A percentile compares a stretch with the other conserved stretches of the same genome.
These are phyloP conservation scores for Lycaena phlaeas DNA, from an alignment of 2,888 invertebrate species.

Conservation along the genomic window DNA sequence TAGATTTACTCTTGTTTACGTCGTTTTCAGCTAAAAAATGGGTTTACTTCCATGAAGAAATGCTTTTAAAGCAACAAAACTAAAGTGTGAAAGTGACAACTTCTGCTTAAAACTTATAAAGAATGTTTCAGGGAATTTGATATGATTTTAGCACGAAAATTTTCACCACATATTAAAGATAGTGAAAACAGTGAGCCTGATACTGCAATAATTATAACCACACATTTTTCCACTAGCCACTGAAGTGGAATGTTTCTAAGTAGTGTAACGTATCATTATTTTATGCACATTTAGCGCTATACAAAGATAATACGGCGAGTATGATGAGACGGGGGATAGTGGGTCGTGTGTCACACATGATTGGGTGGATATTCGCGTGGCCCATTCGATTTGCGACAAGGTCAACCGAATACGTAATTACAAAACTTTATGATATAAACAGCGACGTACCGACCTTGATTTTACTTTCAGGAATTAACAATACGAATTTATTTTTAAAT, in stretches of 20 bases:
- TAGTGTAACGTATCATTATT: neutral
- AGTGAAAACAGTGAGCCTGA: no score
- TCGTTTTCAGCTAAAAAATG: no score
- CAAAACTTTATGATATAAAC: slow-evolving; percentile 40
- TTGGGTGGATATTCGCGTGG: slow-evolving; percentile 15
- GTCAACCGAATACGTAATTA: slow-evolving; percentile 32
- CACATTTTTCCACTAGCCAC: no score
- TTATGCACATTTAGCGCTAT: neutral
- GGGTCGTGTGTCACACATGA: slow-evolving; percentile 7
- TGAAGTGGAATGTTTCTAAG: neutral
- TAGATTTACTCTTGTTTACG: no score
- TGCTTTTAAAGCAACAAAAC: no score
- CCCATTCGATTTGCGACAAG: slow-evolving; percentile 21
- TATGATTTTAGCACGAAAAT: no score
- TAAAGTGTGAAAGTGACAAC: no score
- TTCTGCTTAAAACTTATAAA: no score
- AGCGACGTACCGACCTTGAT: slow-evolving; percentile 26
- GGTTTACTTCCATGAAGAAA: no score
- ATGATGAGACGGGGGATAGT: slow-evolving; percentile 8
- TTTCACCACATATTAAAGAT: no score
- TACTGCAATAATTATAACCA: no score
- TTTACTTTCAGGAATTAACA: slow-evolving; percentile 14
- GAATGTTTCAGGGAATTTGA: no score
- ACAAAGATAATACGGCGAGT: neutral
- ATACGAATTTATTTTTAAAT: neutral